Conservation (phyloP, 2,797 vertebrate genomes). For the Eulemur rubriventer region DNA sequence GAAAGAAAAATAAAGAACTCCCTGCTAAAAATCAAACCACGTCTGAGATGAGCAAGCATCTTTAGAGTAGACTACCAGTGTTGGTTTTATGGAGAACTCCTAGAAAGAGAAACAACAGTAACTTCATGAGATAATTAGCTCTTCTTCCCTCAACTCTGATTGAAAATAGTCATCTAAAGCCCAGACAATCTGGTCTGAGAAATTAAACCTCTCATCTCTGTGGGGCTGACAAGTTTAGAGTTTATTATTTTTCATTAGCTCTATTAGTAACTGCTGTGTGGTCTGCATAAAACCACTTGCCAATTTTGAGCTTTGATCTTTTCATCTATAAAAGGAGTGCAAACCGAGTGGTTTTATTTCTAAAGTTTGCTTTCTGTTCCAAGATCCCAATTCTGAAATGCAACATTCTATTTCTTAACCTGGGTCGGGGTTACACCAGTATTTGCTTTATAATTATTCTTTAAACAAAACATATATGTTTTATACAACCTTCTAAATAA, state of each 20-base stretch:
- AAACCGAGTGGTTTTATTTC: background rate
- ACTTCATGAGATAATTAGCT: background rate
- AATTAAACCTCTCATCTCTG: background rate
- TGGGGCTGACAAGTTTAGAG: background rate
- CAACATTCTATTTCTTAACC: slow-evolving; percentile 45
- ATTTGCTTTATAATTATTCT: slow-evolving; percentile 59
- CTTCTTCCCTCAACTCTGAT: background rate
- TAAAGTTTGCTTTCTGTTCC: background rate
- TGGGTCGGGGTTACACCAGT: background rate
- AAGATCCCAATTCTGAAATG: slow-evolving; percentile 20
- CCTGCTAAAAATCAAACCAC: background rate
- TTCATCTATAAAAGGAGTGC: background rate
- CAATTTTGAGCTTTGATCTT: background rate
- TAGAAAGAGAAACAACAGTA: background rate
- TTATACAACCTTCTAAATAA: slow-evolving; percentile 60
- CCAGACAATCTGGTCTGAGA: background rate
- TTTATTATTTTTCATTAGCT: background rate
- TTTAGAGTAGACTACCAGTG: background rate
- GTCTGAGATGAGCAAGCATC: background rate
- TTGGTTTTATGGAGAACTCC: background rate
- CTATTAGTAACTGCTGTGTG: background rate
- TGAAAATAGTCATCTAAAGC: background rate
- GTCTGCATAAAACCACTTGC: background rate
- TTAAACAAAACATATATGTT: slow-evolving; percentile 29
- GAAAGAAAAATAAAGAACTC: background rate